These are phyloP conservation scores for Nannobrachium achirus DNA, from an alignment of 2,113 vertebrate genomes.

Conservation along the genomic window DNA sequence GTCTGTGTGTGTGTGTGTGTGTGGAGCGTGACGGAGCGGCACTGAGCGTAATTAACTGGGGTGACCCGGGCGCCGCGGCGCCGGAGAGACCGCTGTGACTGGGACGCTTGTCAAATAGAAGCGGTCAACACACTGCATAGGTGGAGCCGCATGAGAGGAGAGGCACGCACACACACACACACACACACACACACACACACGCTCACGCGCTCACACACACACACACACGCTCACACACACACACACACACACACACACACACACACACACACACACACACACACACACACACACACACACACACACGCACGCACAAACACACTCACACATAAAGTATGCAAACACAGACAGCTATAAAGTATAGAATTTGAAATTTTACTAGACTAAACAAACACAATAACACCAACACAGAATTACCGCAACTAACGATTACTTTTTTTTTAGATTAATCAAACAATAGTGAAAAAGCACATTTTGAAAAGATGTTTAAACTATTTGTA, in stretches of 20 bases:
- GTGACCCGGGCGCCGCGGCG: constrained; percentile 61
- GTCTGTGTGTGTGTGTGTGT: constrained; percentile 13
- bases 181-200: constrained; percentile 15
- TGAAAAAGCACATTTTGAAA: no score
- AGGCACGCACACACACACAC: constrained; percentile 4
- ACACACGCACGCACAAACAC: constrained; percentile 2
- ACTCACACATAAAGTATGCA: neutral
- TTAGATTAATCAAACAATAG: no score
- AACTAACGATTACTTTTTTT: no score
- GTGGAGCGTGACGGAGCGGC: constrained; percentile 46
- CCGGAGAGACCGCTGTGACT: constrained; percentile 57
- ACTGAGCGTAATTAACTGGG: constrained; percentile 74
- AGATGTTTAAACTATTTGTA: no score
- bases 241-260: constrained; percentile 15
- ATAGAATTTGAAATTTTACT: no score
- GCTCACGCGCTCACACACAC: constrained; percentile 13
- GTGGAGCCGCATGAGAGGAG: constrained; percentile 27
- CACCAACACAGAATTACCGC: no score
- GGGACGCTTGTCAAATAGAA: constrained; percentile 65
- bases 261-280: constrained; percentile 6
- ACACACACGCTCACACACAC: constrained; percentile 1
- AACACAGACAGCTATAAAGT: no score
- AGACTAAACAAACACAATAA: no score
- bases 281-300: constrained; percentile 12
- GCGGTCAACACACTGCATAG: constrained; percentile 53